Percentiles rank a stretch among this genome's conserved stretches.
These are phyloP conservation scores for Tricholauxania praeusta DNA, from an alignment of 2,888 invertebrate genomes.

Conservation along the genomic window DNA sequence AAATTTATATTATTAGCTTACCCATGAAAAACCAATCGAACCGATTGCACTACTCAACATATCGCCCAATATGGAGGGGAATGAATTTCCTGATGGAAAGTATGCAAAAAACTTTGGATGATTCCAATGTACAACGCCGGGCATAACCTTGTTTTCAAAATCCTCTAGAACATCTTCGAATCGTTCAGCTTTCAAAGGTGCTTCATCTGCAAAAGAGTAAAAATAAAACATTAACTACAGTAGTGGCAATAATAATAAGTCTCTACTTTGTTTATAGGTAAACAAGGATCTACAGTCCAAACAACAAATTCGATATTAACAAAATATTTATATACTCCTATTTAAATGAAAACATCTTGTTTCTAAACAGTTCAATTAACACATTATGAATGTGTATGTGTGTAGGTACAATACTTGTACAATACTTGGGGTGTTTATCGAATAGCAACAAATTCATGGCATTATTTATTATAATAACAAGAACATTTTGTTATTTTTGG, in stretches of 20 bases:
- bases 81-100: slow-evolving; percentile 93
- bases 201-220: slow-evolving; percentile 67
- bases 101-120: slow-evolving; percentile 95
- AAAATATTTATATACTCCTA: slow-evolving; percentile 16
- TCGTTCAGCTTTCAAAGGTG: slow-evolving; percentile 78
- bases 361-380: slow-evolving; percentile 51
- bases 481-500: slow-evolving; percentile 54
- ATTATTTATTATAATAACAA: slow-evolving; percentile 50
- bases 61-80: slow-evolving; percentile 90
- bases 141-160: slow-evolving; percentile 83
- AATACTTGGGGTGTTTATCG: no score
- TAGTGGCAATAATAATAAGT: slow-evolving; percentile 7
- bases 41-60: slow-evolving; percentile 91
- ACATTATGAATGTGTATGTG: slow-evolving; percentile 43
- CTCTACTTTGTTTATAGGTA: background rate
- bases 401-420: no score
- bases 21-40: slow-evolving; percentile 94
- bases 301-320: background rate
- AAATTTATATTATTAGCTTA: slow-evolving; percentile 59
- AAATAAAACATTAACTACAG: slow-evolving; percentile 8
- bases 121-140: slow-evolving; percentile 91
- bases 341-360: background rate
- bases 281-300: background rate
- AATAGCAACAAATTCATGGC: slow-evolving; percentile 8
- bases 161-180: slow-evolving; percentile 84